Conservation (phyloP, 2,888 invertebrate species). For the Aricia artaxerxes region DNA sequence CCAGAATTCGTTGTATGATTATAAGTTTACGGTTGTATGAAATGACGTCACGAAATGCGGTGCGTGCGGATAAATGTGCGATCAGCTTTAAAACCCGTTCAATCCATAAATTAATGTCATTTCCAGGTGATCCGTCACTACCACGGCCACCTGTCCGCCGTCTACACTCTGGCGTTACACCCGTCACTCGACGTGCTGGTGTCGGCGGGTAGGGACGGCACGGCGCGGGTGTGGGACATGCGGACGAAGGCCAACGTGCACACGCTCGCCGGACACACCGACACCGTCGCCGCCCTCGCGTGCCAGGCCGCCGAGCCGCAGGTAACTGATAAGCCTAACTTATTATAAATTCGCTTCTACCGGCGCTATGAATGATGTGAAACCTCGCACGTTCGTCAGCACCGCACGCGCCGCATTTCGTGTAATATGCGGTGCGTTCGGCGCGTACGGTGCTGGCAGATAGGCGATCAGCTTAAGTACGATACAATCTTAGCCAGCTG, state of each 20-base stretch:
- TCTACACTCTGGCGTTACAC: slow-evolving; percentile 95
- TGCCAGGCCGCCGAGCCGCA: slow-evolving; percentile 97
- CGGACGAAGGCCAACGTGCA: slow-evolving; percentile 99
- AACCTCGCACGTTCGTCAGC: too few relatives aligned
- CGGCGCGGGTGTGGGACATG: slow-evolving; percentile 99
- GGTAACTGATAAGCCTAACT: slow-evolving; percentile 57
- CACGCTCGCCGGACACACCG: slow-evolving; percentile 96
- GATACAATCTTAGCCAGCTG: too few relatives aligned
- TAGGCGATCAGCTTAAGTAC: too few relatives aligned
- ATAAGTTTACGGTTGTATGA: too few relatives aligned
- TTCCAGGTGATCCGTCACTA: slow-evolving; percentile 95
- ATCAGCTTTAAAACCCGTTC: background rate
- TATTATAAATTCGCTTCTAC: too few relatives aligned
- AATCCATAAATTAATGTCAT: background rate
- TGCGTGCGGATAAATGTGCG: background rate
- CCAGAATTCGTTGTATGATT: too few relatives aligned
- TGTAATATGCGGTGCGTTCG: too few relatives aligned
- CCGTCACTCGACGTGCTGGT: slow-evolving; percentile 97
- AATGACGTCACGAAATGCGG: too few relatives aligned
- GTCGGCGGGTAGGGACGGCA: slow-evolving; percentile 96
- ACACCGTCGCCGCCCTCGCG: slow-evolving; percentile 96
- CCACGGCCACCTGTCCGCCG: slow-evolving; percentile 98
- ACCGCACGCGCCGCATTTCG: too few relatives aligned
- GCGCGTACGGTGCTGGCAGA: too few relatives aligned
- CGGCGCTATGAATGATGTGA: too few relatives aligned